Evolutionary conservation across 2,113 vertebrate species (phyloP).

Genomic region (Probosciger aterrimus): DNA sequence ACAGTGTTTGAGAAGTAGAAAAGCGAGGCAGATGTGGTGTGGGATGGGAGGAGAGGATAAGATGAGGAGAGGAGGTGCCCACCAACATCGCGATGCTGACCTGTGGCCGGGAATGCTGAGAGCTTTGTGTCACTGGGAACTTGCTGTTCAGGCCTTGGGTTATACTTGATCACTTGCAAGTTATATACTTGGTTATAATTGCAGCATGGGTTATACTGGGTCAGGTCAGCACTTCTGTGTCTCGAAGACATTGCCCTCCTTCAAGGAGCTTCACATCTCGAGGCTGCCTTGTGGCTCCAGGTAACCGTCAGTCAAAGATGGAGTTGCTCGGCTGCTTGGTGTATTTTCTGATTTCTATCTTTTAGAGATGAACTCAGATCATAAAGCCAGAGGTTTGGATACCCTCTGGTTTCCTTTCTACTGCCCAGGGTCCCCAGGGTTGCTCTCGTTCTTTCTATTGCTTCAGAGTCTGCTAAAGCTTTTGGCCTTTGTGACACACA

Average conservation of each 20-base stretch:
- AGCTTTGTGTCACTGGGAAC: not conserved
- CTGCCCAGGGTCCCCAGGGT: not conserved
- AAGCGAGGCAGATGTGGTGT: accelerated
- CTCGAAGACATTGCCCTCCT: not conserved
- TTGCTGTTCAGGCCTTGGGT: not conserved
- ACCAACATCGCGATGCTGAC: accelerated
- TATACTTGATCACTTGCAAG: not conserved
- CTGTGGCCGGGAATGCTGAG: accelerated
- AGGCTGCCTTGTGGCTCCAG: not conserved
- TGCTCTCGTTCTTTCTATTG: not conserved
- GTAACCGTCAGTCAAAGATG: not conserved
- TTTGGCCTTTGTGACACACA: not conserved
- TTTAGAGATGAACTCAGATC: not conserved
- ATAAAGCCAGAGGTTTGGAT: not conserved
- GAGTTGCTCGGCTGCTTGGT: not conserved
- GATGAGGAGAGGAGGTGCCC: not conserved
- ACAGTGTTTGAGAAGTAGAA: not conserved
- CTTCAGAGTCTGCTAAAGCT: not conserved
- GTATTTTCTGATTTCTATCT: not conserved
- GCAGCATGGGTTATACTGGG: not conserved
- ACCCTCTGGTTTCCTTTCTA: not conserved
- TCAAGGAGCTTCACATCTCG: not conserved
- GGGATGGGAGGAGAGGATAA: not conserved
- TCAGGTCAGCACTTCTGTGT: not conserved
- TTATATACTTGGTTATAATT: not conserved